Conservation (phyloP, 2,113 vertebrate species). For the Heterochromis multidens region DNA sequence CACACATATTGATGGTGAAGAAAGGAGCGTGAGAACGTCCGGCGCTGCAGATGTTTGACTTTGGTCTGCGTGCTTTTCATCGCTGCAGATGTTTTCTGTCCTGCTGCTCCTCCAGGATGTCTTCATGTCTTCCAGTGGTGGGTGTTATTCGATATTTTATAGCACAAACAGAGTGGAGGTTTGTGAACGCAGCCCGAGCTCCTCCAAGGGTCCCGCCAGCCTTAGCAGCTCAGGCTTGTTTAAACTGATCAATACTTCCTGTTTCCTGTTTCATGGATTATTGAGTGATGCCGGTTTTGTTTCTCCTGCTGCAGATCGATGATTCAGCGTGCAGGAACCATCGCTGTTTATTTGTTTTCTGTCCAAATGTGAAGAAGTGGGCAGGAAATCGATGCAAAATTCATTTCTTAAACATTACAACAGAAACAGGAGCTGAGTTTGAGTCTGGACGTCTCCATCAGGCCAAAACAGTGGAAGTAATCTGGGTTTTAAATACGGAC, state of each 20-base stretch:
- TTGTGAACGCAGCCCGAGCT: background rate
- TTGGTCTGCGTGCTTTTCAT: too few relatives aligned
- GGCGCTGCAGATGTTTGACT: background rate
- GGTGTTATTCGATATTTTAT: background rate
- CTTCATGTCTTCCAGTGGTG: background rate
- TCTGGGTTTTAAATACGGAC: background rate
- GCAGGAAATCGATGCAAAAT: background rate
- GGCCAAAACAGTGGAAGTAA: too few relatives aligned
- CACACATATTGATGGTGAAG: background rate
- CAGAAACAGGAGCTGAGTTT: background rate
- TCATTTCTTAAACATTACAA: background rate
- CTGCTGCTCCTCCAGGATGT: background rate
- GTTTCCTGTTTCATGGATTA: slow-evolving; percentile 6
- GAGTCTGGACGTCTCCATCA: background rate
- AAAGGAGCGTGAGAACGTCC: background rate
- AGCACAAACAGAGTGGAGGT: background rate
- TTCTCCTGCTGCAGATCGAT: background rate
- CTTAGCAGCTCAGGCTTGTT: background rate
- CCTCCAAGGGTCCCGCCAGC: background rate
- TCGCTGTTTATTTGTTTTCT: background rate
- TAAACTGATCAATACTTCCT: background rate
- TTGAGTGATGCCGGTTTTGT: background rate
- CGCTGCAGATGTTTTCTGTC: background rate
- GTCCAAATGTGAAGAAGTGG: background rate
- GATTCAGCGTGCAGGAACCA: background rate